Conservation (phyloP, 2,888 invertebrate species). For the Morinoia aosen region DNA sequence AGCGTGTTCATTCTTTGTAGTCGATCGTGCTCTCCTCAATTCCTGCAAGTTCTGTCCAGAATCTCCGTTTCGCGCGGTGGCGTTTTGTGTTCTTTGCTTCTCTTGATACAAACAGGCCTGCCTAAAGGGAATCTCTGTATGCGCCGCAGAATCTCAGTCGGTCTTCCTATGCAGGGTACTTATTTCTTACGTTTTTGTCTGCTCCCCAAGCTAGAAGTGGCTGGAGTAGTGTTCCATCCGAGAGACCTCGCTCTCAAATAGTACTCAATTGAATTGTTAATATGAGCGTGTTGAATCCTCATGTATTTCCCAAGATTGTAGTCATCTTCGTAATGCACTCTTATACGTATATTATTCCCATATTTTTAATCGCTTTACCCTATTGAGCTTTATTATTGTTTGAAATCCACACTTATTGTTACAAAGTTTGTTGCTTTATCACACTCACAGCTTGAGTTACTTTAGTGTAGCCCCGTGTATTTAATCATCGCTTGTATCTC, state of each 20-base stretch:
- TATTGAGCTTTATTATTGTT: not conserved
- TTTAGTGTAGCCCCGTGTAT: not conserved
- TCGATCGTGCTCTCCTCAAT: not conserved
- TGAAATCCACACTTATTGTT: not conserved
- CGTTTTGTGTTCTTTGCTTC: no score
- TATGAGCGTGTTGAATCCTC: not conserved
- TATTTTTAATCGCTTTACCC: not conserved
- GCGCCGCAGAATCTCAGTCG: not conserved
- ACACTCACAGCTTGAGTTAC: not conserved
- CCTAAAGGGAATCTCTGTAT: not conserved
- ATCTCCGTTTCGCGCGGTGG: no score
- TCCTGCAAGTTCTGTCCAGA: no score
- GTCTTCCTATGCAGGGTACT: not conserved
- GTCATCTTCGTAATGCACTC: not conserved
- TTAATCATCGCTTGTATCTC: not conserved
- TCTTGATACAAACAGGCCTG: not conserved
- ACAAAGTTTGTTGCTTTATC: not conserved
- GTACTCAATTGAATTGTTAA: not conserved
- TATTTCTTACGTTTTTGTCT: not conserved
- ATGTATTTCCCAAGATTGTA: not conserved
- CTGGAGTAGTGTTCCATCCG: not conserved
- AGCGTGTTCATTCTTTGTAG: not conserved
- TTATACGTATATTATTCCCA: not conserved
- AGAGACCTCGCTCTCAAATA: not conserved
- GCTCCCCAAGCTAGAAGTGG: not conserved